Conservation (phyloP, 2,888 invertebrate species). For the Sabatieria punctata region DNA sequence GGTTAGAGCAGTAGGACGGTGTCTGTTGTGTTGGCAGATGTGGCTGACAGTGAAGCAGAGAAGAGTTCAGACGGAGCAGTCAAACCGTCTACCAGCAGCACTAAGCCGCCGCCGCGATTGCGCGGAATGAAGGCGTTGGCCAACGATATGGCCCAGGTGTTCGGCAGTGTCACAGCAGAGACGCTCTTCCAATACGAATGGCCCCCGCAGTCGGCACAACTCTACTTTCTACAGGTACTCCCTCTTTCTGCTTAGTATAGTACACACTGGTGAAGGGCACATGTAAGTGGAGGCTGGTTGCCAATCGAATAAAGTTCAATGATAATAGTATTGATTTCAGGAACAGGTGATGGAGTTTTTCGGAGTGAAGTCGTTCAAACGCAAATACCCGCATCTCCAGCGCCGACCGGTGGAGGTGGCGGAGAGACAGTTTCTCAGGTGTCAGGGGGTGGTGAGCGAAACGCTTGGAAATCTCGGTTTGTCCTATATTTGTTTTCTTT, state of each 20-base stretch:
- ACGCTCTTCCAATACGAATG: conserved; percentile 28
- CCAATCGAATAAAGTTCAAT: no score
- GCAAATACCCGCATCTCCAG: conserved; percentile 45
- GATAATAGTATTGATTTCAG: conserved; percentile 54
- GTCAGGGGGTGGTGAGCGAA: conserved; percentile 21
- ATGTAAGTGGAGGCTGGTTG: no score
- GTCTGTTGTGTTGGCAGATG: no score
- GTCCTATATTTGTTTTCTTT: background rate
- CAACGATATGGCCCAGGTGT: background rate
- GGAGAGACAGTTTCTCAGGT: no score
- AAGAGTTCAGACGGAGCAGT: no score
- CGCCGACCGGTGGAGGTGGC: conserved; percentile 20
- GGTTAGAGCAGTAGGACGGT: no score
- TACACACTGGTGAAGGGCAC: no score
- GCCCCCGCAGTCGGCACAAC: conserved; percentile 24
- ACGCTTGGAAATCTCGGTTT: background rate
- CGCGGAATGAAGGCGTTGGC: no score
- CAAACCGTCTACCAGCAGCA: no score
- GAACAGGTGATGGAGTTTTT: conserved; percentile 87
- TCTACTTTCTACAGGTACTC: conserved; percentile 24
- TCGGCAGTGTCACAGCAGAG: conserved; percentile 9
- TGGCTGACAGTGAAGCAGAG: no score
- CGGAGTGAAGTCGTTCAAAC: conserved; percentile 84
- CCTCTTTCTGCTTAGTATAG: no score
- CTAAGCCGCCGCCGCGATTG: no score